A percentile compares a stretch with the other conserved stretches of the same genome.
Evolutionary conservation across 2,113 vertebrate species (phyloP).

Genomic region (Megaptera novaeangliae): DNA sequence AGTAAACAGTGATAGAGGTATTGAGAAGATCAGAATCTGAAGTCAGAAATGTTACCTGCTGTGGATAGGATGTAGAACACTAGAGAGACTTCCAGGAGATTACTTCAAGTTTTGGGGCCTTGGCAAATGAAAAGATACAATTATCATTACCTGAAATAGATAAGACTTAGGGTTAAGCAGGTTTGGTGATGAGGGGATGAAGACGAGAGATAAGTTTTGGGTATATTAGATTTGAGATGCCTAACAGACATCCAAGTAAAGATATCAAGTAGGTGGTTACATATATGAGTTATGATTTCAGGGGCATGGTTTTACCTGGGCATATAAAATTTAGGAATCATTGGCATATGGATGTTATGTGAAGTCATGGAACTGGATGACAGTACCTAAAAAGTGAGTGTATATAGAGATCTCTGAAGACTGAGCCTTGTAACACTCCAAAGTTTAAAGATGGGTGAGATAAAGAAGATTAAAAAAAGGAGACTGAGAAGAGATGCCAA

Average conservation of each 20-base stretch:
- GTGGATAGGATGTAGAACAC: background rate
- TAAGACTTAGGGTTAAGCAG: background rate
- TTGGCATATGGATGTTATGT: background rate
- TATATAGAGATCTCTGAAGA: background rate
- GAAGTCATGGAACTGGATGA: background rate
- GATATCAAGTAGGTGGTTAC: background rate
- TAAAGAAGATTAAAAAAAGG: background rate
- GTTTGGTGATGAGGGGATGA: background rate
- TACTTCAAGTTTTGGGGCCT: background rate
- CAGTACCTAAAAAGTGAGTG: background rate
- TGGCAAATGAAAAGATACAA: background rate
- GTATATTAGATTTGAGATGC: background rate
- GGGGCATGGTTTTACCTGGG: background rate
- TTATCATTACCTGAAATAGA: background rate
- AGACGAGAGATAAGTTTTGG: background rate
- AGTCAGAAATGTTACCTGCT: background rate
- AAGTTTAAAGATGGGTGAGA: background rate
- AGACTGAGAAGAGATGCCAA: background rate
- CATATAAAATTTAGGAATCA: background rate
- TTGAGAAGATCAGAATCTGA: background rate
- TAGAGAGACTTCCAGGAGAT: background rate
- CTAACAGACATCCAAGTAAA: background rate
- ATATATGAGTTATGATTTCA: background rate
- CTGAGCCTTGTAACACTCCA: background rate
- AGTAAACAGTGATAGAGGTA: background rate